Evolutionary conservation across 2,113 vertebrate species (phyloP), one percentile per base, ranked within the genome.

Genomic region (Spea multiplicata): DNA sequence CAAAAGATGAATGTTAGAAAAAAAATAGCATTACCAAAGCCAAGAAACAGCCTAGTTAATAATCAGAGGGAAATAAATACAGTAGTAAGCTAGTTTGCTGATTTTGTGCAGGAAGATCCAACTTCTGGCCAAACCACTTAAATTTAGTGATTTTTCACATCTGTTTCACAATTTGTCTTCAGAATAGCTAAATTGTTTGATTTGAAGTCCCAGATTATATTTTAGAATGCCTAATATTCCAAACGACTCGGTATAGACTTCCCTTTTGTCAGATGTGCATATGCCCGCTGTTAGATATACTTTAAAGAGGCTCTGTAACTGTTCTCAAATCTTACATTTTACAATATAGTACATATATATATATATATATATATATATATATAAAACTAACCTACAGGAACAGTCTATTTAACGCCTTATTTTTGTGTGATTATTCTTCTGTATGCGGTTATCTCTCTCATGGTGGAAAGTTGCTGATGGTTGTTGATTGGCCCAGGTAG

Each of bases 51-150:
- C 73, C 77, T 57, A 61, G 76, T 78, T 64, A 78, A 78, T 78
- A 78, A 55, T 72, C 69, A 8, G 57, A 78, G 16, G 61, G 65
- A 78, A 65, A 78, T 71, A 71, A 71, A 78, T 78, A 78, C 76
- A 72, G 76, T 79, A 73, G 77, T 79, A 47, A 44, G 10, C 61
- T 44, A 50, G 50, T 52, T 49, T 73, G 62, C 71, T 66, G 62
- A 30, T 70, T 73, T 73, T 12, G 50, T 65, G 77, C 62, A 57
- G 16, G 30, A 55, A 73, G 67, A 73, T 50, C 70, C 77, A 44
- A 67, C 10, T 48, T 79, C 55, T 79, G 77, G 77, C 77, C 69
- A 79, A 70, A 79, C 77, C 77, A 79, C 69, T 79, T 17, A 62
- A 49, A 44, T 78, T 66, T 61, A 53, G 50, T 78, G 70, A 73